These are phyloP conservation scores for Melanophora roralis DNA, from an alignment of 2,888 invertebrate genomes.

Conservation along the genomic window DNA sequence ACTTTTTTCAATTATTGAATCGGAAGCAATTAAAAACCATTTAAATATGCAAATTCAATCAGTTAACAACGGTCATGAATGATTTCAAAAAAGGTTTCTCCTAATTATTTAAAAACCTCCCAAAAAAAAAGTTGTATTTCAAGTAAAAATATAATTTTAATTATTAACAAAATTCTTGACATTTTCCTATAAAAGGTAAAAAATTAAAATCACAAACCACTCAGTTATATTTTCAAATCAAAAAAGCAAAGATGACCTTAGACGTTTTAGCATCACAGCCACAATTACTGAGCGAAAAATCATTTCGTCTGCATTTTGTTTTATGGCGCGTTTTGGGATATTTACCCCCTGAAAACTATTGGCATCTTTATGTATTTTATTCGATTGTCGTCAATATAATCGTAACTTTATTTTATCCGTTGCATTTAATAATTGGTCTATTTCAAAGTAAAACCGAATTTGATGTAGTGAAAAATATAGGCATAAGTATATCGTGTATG, in stretches of 20 bases:
- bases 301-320: slow-evolving; percentile 11
- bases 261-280: neutral
- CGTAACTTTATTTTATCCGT: slow-evolving; percentile 51
- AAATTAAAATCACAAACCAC: too few species aligned
- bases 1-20: too few species aligned
- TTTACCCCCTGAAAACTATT: slow-evolving; percentile 1
- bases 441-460: slow-evolving; percentile 15
- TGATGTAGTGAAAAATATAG: slow-evolving; percentile 56
- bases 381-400: slow-evolving; percentile 36
- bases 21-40: too few species aligned
- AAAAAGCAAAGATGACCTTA: neutral
- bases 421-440: slow-evolving; percentile 60
- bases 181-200: neutral
- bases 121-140: too few species aligned
- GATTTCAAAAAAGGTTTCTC: too few species aligned
- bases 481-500: slow-evolving; percentile 47
- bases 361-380: slow-evolving; percentile 25
- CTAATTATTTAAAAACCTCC: too few species aligned
- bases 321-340: slow-evolving; percentile 43
- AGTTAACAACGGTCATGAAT: too few species aligned
- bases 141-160: too few species aligned
- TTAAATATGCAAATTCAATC: too few species aligned
- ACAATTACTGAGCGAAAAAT: neutral
- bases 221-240: neutral
- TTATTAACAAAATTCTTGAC: too few species aligned